A percentile compares a stretch with the other conserved stretches of the same genome.
These are phyloP conservation scores for Rhorus exstirpatorius DNA, from an alignment of 2,888 invertebrate genomes.

Conservation along the genomic window DNA sequence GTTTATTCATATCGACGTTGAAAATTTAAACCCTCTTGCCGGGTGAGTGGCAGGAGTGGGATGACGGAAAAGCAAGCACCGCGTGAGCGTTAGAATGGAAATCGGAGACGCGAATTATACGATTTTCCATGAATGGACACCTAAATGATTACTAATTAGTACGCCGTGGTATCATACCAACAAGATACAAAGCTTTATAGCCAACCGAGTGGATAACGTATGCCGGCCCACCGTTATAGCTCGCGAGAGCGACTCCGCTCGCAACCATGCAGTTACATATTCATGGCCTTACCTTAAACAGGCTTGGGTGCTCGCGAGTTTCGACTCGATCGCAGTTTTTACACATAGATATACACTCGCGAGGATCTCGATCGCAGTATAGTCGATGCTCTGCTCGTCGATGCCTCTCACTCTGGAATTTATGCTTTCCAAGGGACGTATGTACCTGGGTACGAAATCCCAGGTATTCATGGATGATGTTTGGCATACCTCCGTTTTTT, in stretches of 20 bases:
- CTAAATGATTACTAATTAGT: conserved; percentile 72
- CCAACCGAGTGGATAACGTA: conserved; percentile 71
- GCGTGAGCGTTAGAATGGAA: conserved; percentile 41
- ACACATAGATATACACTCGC: not conserved
- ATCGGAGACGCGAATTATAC: conserved; percentile 60
- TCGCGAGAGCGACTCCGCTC: conserved; percentile 25
- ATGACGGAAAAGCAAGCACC: not conserved
- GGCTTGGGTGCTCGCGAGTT: conserved; percentile 29
- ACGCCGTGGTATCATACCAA: conserved; percentile 50
- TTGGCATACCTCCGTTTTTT: too few species aligned
- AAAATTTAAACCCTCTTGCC: conserved; percentile 25
- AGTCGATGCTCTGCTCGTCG: not conserved
- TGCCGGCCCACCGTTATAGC: conserved; percentile 43
- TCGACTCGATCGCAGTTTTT: conserved; percentile 25
- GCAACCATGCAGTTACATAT: conserved; percentile 70
- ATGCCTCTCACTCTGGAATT: not conserved
- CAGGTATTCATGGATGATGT: too few species aligned
- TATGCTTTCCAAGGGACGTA: not conserved
- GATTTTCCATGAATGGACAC: conserved; percentile 68
- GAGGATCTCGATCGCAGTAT: not conserved
- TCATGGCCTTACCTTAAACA: conserved; percentile 54
- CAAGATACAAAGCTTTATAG: conserved; percentile 64
- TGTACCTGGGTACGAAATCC: too few species aligned
- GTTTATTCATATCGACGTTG: conserved; percentile 8
- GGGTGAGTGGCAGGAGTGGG: too few species aligned